These are phyloP conservation scores for Rafetus swinhoei DNA, from an alignment of 2,113 vertebrate species.

Conservation along the genomic window DNA sequence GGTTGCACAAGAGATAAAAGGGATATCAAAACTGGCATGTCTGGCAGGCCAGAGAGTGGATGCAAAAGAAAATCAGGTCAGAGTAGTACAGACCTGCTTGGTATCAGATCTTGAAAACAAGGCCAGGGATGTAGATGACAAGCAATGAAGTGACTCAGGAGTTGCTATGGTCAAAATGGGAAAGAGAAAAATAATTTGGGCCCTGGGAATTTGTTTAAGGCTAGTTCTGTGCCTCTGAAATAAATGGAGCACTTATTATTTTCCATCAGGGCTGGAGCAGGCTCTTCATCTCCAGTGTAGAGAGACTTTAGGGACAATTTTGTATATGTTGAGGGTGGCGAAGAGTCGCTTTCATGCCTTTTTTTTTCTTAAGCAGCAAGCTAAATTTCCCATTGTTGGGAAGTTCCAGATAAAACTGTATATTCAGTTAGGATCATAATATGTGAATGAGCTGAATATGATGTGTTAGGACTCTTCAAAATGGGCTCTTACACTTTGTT, in stretches of 20 bases:
- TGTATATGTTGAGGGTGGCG: neutral
- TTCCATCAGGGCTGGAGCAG: neutral
- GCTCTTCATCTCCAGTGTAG: neutral
- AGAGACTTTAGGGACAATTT: neutral
- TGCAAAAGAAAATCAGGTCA: neutral
- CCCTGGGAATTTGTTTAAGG: neutral
- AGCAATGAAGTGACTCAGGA: neutral
- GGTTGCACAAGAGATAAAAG: neutral
- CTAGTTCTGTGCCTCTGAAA: neutral
- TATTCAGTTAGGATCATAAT: neutral
- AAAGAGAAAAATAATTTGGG: neutral
- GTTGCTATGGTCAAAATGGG: neutral
- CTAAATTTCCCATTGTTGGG: neutral
- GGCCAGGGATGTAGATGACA: neutral
- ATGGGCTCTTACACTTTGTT: neutral
- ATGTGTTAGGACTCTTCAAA: neutral
- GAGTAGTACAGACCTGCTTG: neutral
- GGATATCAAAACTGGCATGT: neutral
- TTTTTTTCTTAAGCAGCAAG: neutral
- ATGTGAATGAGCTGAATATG: neutral
- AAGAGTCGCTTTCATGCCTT: neutral
- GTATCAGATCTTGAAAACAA: neutral
- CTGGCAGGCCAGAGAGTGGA: neutral
- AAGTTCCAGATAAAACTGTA: neutral
- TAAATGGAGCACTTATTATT: neutral